Percentiles rank a stretch among this genome's conserved stretches.
Evolutionary conservation across 2,797 vertebrate species (phyloP).

Genomic region (Echiichthys vipera): DNA sequence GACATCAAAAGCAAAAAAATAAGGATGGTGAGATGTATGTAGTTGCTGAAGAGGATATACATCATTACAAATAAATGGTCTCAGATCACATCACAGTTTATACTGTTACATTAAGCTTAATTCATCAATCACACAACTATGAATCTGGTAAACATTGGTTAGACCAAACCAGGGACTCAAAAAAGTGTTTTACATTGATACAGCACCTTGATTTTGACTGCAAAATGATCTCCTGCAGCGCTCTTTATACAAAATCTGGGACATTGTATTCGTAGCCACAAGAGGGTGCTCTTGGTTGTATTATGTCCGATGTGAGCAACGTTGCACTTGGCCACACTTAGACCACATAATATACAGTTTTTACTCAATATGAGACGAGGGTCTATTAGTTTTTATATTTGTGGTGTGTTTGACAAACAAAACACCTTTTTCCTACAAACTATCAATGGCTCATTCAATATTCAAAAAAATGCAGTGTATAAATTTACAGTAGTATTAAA

Average conservation of each 20-base stretch:
- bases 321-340: neutral
- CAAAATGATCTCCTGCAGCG: neutral
- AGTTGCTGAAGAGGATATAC: neutral
- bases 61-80: neutral
- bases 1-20: neutral
- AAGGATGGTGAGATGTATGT: neutral
- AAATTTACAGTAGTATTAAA: no score
- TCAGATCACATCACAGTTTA: neutral
- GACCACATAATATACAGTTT: neutral
- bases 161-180: neutral
- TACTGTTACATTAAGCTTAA: neutral
- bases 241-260: neutral
- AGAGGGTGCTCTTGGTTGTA: conserved; percentile 44
- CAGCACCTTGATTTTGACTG: neutral
- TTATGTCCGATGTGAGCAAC: neutral
- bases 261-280: conserved; percentile 21
- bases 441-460: neutral
- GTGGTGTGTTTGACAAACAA: neutral
- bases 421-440: neutral
- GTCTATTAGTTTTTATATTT: neutral
- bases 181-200: neutral
- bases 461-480: neutral
- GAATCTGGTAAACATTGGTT: neutral
- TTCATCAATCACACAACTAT: neutral
- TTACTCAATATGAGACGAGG: neutral